These are phyloP conservation scores for Steinernema khuongi DNA, from an alignment of 1,140 invertebrate species.

Conservation along the genomic window DNA sequence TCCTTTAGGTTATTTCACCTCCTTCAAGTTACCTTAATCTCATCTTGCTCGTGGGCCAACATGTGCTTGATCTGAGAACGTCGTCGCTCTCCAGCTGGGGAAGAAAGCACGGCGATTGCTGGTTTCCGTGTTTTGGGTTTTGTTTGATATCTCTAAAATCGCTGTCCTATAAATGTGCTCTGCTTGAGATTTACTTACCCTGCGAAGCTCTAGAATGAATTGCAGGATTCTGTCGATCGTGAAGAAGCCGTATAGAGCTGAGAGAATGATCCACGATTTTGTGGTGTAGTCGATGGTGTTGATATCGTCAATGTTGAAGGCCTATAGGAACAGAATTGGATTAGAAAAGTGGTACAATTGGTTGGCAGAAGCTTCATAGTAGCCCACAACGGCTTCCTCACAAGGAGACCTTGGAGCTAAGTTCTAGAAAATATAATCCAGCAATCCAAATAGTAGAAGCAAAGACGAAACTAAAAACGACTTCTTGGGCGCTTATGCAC, in stretches of 20 bases:
- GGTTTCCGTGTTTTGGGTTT: conserved; percentile 25
- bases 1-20: conserved; percentile 26
- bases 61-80: conserved; percentile 18
- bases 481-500: no score
- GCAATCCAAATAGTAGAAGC: no score
- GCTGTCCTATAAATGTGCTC: not conserved
- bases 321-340: conserved; percentile 30
- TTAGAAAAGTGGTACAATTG: conserved; percentile 40
- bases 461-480: no score
- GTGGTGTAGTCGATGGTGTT: conserved; percentile 41
- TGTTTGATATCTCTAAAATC: conserved; percentile 1
- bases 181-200: conserved; percentile 24
- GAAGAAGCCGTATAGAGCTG: conserved; percentile 49
- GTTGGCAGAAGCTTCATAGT: no score
- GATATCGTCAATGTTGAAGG: conserved; percentile 34
- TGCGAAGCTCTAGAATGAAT: conserved; percentile 47
- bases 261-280: conserved; percentile 50
- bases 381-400: no score
- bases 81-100: not conserved
- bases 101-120: conserved; percentile 18
- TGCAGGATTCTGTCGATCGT: conserved; percentile 47
- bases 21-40: conserved; percentile 22
- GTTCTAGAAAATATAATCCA: no score
- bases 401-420: no score
- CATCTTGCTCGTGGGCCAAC: conserved; percentile 9